Percentiles rank a stretch among this genome's conserved stretches.
phyloP scores from a whole-genome alignment of 2,888 invertebrate species.

The Tipula unca region DNA sequence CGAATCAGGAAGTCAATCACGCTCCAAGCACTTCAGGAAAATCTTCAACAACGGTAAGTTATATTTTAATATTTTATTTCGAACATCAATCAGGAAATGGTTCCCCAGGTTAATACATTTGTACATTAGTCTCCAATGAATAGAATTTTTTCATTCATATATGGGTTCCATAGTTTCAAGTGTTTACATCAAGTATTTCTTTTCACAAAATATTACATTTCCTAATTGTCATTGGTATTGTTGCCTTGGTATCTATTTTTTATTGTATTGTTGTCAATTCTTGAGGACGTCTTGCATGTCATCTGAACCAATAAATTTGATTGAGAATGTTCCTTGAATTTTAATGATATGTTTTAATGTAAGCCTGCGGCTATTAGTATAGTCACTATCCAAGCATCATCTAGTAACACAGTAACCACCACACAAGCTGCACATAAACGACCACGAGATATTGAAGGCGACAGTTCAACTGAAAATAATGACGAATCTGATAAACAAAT shows the following conservation, averaged over 20 bases:
- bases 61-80: background rate
- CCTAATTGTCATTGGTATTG: too few relatives aligned
- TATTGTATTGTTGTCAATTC: too few relatives aligned
- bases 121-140: background rate
- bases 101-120: background rate
- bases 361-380: conserved; percentile 37
- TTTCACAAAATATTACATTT: too few relatives aligned
- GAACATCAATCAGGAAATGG: too few relatives aligned
- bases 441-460: conserved; percentile 49
- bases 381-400: conserved; percentile 46
- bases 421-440: conserved; percentile 56
- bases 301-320: too few relatives aligned
- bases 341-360: background rate
- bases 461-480: conserved; percentile 43
- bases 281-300: too few relatives aligned
- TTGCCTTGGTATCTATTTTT: too few relatives aligned
- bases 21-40: conserved; percentile 37
- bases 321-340: too few relatives aligned
- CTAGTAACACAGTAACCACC: conserved; percentile 59
- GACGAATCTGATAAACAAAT: conserved; percentile 36
- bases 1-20: conserved; percentile 36
- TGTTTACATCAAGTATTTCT: too few relatives aligned
- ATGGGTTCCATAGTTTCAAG: too few relatives aligned
- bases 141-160: too few relatives aligned
- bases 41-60: conserved; percentile 29